Evolutionary conservation across 2,888 invertebrate species (phyloP), one percentile per base, ranked within the genome.

Genomic region (Phyllotreta cruciferae): DNA sequence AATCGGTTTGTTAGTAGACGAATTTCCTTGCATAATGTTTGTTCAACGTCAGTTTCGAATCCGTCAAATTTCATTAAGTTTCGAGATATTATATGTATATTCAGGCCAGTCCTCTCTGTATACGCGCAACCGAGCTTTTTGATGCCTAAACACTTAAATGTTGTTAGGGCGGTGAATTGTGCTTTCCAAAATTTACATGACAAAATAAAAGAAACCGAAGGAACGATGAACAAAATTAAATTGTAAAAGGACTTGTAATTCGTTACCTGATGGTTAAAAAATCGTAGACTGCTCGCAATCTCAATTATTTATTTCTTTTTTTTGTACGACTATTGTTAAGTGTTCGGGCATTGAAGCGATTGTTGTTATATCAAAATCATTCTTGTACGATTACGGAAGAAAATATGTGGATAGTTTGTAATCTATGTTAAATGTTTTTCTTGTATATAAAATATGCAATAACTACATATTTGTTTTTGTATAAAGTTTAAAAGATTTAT

Each of bases 41-140:
- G 11, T 13, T 50, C 7, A n/a, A 50, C 10, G 42, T 55, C 38
- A 42, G 42, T 36, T 52, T 53, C 60, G 34, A 60, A 13, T 53
- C 44, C 39, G 52, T 52, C 39, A 42, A 8, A 14, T 60, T 52
- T 52, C 49, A 42, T 42, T 35, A 54, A 38, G 53, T 60, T 60
- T 39, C 45, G 50, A 62, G 42, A 44, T 56, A 56, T 52, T 62
- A 56, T 39, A 37, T 34, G 10, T 35, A 42, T 47, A 56, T 62
- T 64, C 73, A 74, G 78, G 77, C 77, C 77, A 77, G 78, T 77
- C 75, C 72, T 73, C 70, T 74, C 37, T 75, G 78, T 79, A 79
- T 78, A 79, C 79, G 79, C 74, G 70, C 74, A 74, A 70, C 61
- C 55, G 11, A 36, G 49, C 24, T 66, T 24, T 24, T 65, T 62